phyloP scores from a whole-genome alignment of 2,888 invertebrate species.

The Temnothorax unifasciatus region DNA sequence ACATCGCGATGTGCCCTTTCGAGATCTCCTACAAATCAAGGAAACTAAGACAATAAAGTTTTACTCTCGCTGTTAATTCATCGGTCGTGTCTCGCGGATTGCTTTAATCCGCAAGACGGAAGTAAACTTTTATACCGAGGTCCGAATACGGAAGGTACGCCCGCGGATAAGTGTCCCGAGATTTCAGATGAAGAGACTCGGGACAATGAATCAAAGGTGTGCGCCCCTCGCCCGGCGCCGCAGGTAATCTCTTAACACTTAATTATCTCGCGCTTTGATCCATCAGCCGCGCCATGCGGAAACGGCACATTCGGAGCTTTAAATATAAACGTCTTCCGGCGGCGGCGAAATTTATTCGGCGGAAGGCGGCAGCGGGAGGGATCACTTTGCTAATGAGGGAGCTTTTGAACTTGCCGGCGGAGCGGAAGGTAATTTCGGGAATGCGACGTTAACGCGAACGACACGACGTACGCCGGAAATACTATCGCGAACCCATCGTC shows the following conservation, averaged over 20 bases:
- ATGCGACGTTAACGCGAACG: slow-evolving; percentile 25
- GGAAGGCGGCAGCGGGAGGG: slow-evolving; percentile 5
- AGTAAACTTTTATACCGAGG: neutral
- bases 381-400: slow-evolving; percentile 53
- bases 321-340: slow-evolving; percentile 49
- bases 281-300: slow-evolving; percentile 32
- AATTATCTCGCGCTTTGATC: slow-evolving; percentile 41
- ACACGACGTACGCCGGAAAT: neutral
- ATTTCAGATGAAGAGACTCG: neutral
- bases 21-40: neutral
- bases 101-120: neutral
- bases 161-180: neutral
- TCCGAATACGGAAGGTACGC: neutral
- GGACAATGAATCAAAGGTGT: slow-evolving; percentile 1
- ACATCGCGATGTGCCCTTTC: neutral
- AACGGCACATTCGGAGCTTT: slow-evolving; percentile 37
- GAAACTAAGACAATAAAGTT: neutral
- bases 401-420: slow-evolving; percentile 48
- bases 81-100: neutral
- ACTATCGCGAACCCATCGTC: slow-evolving; percentile 10
- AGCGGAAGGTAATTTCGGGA: slow-evolving; percentile 26
- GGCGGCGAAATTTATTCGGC: slow-evolving; percentile 17
- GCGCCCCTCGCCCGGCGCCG: no score
- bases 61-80: neutral
- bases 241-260: slow-evolving; percentile 37